A percentile compares a stretch with the other conserved stretches of the same genome.
Conservation (phyloP, 30 jellyfish, hydroid and myxozoan genomes). For the Rhopilema esculentum region DNA sequence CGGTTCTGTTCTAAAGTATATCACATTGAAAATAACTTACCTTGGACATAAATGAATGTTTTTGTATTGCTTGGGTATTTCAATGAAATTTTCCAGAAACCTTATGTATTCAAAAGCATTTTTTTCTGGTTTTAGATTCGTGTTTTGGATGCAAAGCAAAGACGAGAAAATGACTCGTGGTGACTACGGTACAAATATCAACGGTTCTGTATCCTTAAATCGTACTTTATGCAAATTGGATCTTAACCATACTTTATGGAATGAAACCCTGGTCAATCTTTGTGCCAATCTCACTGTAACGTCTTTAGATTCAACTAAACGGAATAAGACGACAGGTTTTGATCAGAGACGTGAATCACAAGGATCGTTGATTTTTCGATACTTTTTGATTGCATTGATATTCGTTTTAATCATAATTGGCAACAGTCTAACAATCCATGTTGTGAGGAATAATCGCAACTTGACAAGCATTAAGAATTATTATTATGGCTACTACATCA, state of each 20-base stretch:
- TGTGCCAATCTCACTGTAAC: slow-evolving; percentile 23
- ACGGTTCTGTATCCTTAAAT: neutral
- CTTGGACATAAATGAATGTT: too few relatives aligned
- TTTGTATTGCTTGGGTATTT: too few relatives aligned
- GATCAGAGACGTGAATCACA: slow-evolving; percentile 14
- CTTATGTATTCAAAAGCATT: too few relatives aligned
- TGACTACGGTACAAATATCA: neutral
- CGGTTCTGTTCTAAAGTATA: too few relatives aligned
- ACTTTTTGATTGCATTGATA: slow-evolving; percentile 49
- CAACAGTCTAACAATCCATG: slow-evolving; percentile 70
- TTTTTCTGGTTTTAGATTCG: neutral
- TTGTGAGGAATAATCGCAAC: slow-evolving; percentile 56
- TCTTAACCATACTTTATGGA: neutral
- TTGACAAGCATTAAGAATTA: slow-evolving; percentile 66
- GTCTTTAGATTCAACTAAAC: neutral
- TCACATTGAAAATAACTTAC: too few relatives aligned
- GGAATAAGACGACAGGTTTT: neutral
- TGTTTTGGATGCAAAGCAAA: neutral
- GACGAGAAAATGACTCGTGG: neutral
- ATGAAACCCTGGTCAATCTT: neutral
- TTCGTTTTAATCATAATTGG: slow-evolving; percentile 68
- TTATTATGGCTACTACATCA: slow-evolving; percentile 74
- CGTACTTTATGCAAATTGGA: neutral
- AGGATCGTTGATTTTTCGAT: slow-evolving; percentile 54
- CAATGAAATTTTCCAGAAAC: too few relatives aligned